Evolutionary conservation across 2,113 vertebrate genomes (phyloP).

Genomic region (Pithys albifrons): DNA sequence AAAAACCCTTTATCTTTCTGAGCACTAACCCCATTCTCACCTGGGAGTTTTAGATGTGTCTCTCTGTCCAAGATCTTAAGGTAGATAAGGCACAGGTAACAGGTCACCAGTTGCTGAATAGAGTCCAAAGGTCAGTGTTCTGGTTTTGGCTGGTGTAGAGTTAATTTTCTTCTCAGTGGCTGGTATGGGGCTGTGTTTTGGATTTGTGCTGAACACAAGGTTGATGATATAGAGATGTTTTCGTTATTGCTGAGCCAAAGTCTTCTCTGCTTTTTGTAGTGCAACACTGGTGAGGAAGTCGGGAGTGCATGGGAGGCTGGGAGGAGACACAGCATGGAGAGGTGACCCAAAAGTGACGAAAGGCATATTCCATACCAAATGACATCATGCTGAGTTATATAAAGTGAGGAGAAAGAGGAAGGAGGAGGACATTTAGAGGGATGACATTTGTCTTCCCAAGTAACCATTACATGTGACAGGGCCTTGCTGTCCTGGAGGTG

Average conservation of each 20-base stretch:
- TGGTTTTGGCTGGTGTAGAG: neutral
- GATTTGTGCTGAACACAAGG: neutral
- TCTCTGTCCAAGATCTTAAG: neutral
- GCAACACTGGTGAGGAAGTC: accelerated
- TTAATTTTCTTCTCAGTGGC: neutral
- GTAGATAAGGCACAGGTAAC: neutral
- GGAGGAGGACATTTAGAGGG: neutral
- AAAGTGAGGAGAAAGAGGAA: neutral
- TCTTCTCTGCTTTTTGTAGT: neutral
- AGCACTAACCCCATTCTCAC: neutral
- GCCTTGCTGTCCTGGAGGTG: neutral
- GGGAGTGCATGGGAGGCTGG: accelerated
- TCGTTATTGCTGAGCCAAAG: neutral
- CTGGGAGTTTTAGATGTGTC: neutral
- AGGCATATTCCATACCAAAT: neutral
- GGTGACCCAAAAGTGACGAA: neutral
- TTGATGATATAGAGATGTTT: neutral
- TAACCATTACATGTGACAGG: accelerated
- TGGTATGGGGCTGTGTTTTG: neutral
- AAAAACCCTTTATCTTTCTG: neutral
- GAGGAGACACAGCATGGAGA: neutral
- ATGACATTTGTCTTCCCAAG: neutral
- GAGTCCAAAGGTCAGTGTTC: neutral
- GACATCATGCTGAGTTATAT: neutral
- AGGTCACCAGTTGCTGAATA: neutral